Evolutionary conservation across 2,888 invertebrate genomes (phyloP).

Genomic region (Drosophila birchii): DNA sequence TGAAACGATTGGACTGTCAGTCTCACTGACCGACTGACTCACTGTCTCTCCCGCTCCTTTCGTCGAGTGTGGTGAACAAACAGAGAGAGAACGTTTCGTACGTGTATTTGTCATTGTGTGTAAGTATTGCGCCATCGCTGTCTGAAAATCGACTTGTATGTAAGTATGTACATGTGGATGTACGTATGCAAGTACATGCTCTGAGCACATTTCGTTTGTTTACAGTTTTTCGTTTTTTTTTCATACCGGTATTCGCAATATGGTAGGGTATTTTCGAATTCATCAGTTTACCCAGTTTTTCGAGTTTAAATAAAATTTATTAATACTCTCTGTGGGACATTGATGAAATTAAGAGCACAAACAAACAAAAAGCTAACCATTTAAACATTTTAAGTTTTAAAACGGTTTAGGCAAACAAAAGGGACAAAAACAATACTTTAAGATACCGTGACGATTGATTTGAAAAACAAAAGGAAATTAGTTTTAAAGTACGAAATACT

Average conservation of each 20-base stretch:
- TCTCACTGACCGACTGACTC: conserved; percentile 29
- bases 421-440: too few relatives aligned
- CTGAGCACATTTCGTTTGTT: conserved; percentile 68
- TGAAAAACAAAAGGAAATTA: too few relatives aligned
- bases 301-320: not conserved
- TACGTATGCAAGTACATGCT: conserved; percentile 12
- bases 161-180: conserved; percentile 31
- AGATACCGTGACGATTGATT: too few relatives aligned
- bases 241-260: conserved; percentile 8
- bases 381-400: too few relatives aligned
- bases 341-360: not conserved
- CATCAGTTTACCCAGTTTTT: not conserved
- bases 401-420: too few relatives aligned
- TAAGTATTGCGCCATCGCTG: conserved; percentile 30
- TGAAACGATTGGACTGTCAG: conserved; percentile 4
- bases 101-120: conserved; percentile 3
- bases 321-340: not conserved
- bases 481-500: too few relatives aligned
- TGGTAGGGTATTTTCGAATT: conserved; percentile 1
- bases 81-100: conserved; percentile 8
- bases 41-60: conserved; percentile 25
- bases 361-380: too few relatives aligned
- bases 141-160: conserved; percentile 10
- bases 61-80: conserved; percentile 13
- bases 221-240: conserved; percentile 58